A percentile compares a stretch with the other conserved stretches of the same genome.
Evolutionary conservation across 2,888 invertebrate genomes (phyloP).

Genomic region (Lumbricus terrestris): DNA sequence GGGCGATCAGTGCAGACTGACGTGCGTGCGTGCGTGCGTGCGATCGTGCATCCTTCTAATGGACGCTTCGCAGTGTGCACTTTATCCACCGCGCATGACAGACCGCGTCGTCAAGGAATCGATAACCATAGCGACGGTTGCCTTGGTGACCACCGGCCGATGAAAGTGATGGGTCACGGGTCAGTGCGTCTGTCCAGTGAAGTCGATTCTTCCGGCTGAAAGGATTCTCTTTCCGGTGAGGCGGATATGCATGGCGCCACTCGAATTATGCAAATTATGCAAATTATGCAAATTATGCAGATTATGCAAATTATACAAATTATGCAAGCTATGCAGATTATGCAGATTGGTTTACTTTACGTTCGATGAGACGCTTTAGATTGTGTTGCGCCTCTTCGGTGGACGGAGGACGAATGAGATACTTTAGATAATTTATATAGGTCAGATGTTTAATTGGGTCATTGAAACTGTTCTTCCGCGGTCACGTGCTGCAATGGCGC

Average conservation of each 20-base stretch:
- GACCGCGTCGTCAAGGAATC: not conserved
- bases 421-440: too few species aligned
- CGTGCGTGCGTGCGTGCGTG: not conserved
- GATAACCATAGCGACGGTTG: constrained; percentile 3
- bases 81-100: not conserved
- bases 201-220: too few species aligned
- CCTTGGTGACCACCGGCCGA: not conserved
- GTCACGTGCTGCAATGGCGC: not conserved
- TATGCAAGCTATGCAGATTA: too few species aligned
- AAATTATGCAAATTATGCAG: too few species aligned
- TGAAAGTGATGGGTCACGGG: not conserved
- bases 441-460: not conserved
- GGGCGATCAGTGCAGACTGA: not conserved
- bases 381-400: not conserved
- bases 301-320: too few species aligned
- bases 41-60: not conserved
- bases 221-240: not conserved
- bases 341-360: too few species aligned
- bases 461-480: not conserved
- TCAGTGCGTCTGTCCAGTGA: too few species aligned
- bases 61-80: not conserved
- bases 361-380: too few species aligned
- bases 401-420: too few species aligned
- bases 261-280: too few species aligned
- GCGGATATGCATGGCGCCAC: not conserved